Percentiles rank a stretch among this genome's conserved stretches.
Conservation (phyloP, 2,113 vertebrate genomes). For the Tricholaema leucomelas region DNA sequence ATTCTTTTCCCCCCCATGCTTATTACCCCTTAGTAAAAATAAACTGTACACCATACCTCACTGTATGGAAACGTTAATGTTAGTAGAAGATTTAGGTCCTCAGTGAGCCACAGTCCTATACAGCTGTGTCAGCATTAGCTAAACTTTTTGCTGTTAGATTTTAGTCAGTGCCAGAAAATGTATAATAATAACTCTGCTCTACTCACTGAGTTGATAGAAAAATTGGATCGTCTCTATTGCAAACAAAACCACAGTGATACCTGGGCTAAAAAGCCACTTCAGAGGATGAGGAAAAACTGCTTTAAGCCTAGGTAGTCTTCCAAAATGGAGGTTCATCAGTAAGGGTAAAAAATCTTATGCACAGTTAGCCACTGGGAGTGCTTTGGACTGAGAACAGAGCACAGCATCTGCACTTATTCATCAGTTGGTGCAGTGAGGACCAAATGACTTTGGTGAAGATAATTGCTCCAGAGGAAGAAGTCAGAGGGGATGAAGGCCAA, state of each 20-base stretch:
- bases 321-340: neutral
- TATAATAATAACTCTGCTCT: neutral
- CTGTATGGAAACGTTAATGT: neutral
- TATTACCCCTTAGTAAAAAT: conserved; percentile 21
- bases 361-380: conserved; percentile 21
- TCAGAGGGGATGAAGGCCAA: conserved; percentile 18
- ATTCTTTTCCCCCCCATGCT: neutral
- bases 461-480: conserved; percentile 3
- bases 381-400: conserved; percentile 40
- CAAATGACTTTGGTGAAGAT: conserved; percentile 26
- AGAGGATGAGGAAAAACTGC: conserved; percentile 16
- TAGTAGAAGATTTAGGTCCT: neutral
- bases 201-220: neutral
- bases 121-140: neutral
- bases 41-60: conserved; percentile 45
- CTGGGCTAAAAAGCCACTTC: conserved; percentile 35
- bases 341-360: neutral
- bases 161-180: conserved; percentile 8
- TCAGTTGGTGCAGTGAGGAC: neutral
- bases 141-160: conserved; percentile 26
- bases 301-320: conserved; percentile 37
- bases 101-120: conserved; percentile 20
- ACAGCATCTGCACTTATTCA: neutral
- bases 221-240: conserved; percentile 19
- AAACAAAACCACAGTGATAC: conserved; percentile 59